Conservation (phyloP, 2,113 vertebrate species). For the Vombatus ursinus region DNA sequence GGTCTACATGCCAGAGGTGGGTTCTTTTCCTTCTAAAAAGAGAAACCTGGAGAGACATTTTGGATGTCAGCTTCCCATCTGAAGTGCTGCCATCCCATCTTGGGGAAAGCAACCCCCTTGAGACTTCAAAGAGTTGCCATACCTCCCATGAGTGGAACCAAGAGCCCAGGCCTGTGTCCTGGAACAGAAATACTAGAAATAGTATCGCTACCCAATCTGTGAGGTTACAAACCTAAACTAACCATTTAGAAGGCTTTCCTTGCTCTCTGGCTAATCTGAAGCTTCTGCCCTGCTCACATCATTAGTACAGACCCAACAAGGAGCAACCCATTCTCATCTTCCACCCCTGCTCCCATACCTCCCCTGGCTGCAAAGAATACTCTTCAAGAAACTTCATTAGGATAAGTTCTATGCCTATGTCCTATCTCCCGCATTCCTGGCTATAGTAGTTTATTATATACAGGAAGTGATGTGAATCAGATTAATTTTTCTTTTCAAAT, state of each 20-base stretch:
- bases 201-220: not conserved
- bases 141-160: not conserved
- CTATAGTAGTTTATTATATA: not conserved
- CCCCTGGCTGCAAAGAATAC: not conserved
- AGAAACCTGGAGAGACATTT: not conserved
- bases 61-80: not conserved
- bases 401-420: not conserved
- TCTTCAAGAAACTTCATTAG: not conserved
- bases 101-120: not conserved
- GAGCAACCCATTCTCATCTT: not conserved
- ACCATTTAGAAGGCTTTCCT: not conserved
- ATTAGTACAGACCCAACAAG: not conserved
- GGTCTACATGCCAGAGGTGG: not conserved
- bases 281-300: not conserved
- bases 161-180: not conserved
- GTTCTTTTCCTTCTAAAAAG: not conserved
- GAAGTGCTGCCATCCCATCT: not conserved
- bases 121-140: not conserved
- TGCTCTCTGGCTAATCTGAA: not conserved
- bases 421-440: not conserved
- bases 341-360: not conserved
- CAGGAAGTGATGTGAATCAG: not conserved
- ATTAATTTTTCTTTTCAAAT: not conserved
- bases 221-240: not conserved
- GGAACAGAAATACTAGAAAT: not conserved